Evolutionary conservation across 64 coral and sea anemone genomes (phyloP).

Genomic region (Pocillopora verrucosa): DNA sequence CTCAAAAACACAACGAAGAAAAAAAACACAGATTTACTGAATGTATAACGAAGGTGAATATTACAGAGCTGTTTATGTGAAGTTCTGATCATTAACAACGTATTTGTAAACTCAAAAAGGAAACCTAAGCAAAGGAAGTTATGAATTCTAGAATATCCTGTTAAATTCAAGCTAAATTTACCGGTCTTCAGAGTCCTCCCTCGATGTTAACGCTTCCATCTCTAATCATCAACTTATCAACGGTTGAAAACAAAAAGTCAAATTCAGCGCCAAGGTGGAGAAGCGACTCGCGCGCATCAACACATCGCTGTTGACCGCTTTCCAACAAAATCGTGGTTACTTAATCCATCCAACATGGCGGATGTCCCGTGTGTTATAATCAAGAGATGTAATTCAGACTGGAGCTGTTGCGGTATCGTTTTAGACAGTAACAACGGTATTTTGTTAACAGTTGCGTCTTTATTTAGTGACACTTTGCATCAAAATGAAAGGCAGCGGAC

Average conservation of each 20-base stretch:
- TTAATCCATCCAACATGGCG: constrained; percentile 48
- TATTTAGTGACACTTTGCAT: constrained; percentile 46
- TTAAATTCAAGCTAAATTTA: background rate
- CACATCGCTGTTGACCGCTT: background rate
- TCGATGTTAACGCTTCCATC: constrained; percentile 25
- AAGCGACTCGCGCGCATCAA: constrained; percentile 46
- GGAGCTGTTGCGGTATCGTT: constrained; percentile 80
- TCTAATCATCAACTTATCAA: background rate
- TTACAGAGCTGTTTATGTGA: background rate
- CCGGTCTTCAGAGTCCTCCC: constrained; percentile 49
- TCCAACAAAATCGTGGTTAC: background rate
- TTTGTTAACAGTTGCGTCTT: constrained; percentile 74
- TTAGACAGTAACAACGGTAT: constrained; percentile 62
- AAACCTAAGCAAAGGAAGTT: background rate
- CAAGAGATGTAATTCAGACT: constrained; percentile 26
- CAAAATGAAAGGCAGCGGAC: constrained; percentile 19
- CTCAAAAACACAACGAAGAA: background rate
- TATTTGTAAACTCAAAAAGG: background rate
- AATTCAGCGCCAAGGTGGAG: constrained; percentile 80
- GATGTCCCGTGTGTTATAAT: constrained; percentile 39
- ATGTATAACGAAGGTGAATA: background rate
- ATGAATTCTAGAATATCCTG: background rate
- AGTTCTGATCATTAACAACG: background rate
- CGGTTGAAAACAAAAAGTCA: constrained; percentile 76
- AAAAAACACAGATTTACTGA: background rate